Base-by-base conservation (phyloP, 2,797 vertebrate species). In the Chrysocyon brachyurus region DNA sequence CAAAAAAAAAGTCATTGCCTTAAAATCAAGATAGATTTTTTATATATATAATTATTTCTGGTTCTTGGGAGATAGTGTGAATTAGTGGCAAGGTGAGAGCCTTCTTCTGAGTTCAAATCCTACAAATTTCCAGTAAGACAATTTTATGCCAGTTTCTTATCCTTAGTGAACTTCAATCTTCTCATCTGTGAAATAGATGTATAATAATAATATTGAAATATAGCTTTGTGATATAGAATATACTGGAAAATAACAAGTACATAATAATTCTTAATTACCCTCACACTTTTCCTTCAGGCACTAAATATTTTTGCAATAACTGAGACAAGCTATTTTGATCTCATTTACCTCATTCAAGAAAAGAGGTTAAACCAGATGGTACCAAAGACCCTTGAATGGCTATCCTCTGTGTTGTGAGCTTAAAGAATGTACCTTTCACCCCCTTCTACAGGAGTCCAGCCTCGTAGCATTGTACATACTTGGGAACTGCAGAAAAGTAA, bases 171-270 rank as follows among this genome's bases (percentile, higher is more conserved):
- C 9, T 57, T 96, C 49, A 56, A 56, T 84, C 88, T 83, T 57
- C 63, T 93, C 68, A 52, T 68, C 28, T 82, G 4, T 61, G 52
- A 96, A 97, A 86, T 12, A 78, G 28, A 87, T 92, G 26, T 10
- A 46, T 46, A 46, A 46, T 46, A 81, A 87, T 52, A 88, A 87
- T 26, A 94, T 2, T 31, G 21, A 85, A 96, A 59, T 79, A 28
- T 26, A 90, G n/a, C 5, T 79, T 59, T 94, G 63, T 40, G n/a
- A 14, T 68, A 4, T 12, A 91, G 33, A 68, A 83, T 88, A 63
- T 54, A 63, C 31, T 54, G 36, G 17, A 75, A 97, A 95, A 91
- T 56, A 93, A 21, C 26, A 89, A 28, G 49, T 78, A 83, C 12
- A 64, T 66, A 52, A 31, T 26, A 84, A 56, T 52, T 33, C 21